phyloP scores from a whole-genome alignment of 2,888 invertebrate genomes.

The Nowickia ferox region DNA sequence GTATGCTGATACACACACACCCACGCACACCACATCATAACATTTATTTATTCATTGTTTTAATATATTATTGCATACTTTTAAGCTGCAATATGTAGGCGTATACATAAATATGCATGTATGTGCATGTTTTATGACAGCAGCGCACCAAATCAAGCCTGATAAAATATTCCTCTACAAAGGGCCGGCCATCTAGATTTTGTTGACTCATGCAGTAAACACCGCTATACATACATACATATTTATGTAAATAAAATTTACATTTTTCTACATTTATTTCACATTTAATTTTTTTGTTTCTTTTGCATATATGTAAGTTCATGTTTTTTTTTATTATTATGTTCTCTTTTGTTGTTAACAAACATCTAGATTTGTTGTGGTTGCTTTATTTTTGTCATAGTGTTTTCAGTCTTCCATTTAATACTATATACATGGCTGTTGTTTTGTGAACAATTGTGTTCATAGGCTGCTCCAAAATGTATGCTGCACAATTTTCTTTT shows the following conservation, averaged over 20 bases:
- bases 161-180: conserved; percentile 31
- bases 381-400: background rate
- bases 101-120: no score
- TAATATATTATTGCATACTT: conserved; percentile 66
- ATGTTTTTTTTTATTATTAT: background rate
- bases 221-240: no score
- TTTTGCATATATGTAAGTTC: conserved; percentile 1
- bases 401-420: conserved; percentile 6
- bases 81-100: conserved; percentile 30
- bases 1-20: background rate
- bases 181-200: conserved; percentile 16
- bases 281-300: background rate
- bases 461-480: conserved; percentile 38
- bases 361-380: conserved; percentile 25
- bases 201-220: conserved; percentile 45
- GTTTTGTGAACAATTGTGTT: conserved; percentile 26
- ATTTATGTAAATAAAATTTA: background rate
- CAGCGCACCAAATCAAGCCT: conserved; percentile 56
- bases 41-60: conserved; percentile 58
- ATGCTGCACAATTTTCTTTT: conserved; percentile 31
- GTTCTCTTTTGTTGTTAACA: conserved; percentile 23
- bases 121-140: conserved; percentile 22
- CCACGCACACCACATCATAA: conserved; percentile 14
- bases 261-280: conserved; percentile 39
- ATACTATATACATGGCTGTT: conserved; percentile 8